Base-by-base conservation (phyloP, 2,113 vertebrate genomes). In the Eulemur macaco region DNA sequence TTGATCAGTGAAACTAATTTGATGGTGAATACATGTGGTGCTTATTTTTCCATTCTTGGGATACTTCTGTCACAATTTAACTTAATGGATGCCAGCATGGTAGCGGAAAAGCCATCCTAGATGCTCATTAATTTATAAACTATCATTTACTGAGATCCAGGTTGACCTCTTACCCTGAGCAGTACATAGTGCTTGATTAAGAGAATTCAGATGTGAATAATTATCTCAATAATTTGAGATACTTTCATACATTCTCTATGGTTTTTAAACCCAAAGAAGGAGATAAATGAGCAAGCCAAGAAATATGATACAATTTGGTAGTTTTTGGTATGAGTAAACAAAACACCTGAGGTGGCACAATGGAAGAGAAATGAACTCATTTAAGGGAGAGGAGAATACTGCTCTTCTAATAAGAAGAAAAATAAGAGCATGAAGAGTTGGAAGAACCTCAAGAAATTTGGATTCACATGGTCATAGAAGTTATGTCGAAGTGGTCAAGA, bases 161-260 rank as follows among this genome's bases (percentile, higher is more conserved):
- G n/a, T 71, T 90, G 80, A 69, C 56, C 63, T 73, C 54, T 18
- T 7, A 63, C 86, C 23, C n/a, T 20, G 5, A 12, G 20, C 27
- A 66, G 5, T 34, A 45, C 10, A 11, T 73, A 4, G n/a, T 54
- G 7, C 34, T 76, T 93, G 18, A 47, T 78, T 56, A 71, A n/a
- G 45, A 9, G 18, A 5, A 89, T 20, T 54, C 8, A 71, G 18
- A 71, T 71, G 50, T 88, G 68, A n/a, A 60, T 73, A 84, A 88
- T 88, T 89, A 71, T 71, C 42, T 88, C 60, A n/a, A 60, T 73
- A 84, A 88, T 88, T 89, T 88, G 71, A 64, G 63, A 42, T 50
- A 71, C 0, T 14, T 31, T 74, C 45, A 77, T 89, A 66, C 47
- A 42, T 42, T 92, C 47, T 60, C 1, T 37, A 27, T 2, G 29